Conservation (phyloP, 2,113 vertebrate genomes). For the Montifringilla adamsi region DNA sequence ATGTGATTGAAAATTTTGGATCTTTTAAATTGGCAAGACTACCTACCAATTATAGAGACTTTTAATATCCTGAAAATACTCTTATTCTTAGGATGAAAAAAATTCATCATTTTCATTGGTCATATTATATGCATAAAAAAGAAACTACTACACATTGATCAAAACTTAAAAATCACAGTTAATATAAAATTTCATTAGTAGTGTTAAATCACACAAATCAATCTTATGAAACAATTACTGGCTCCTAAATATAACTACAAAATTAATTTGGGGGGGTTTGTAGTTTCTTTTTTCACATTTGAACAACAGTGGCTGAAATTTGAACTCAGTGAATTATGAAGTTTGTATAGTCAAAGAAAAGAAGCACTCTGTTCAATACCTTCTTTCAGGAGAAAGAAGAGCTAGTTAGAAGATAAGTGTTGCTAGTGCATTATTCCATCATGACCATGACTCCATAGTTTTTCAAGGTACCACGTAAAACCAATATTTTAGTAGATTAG, state of each 20-base stretch:
- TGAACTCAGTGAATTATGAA: background rate
- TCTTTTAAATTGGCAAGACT: background rate
- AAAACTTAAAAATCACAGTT: background rate
- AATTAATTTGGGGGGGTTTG: accelerated
- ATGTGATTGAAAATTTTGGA: background rate
- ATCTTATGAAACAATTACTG: background rate
- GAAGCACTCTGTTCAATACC: background rate
- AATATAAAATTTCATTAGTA: background rate
- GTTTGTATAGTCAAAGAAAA: background rate
- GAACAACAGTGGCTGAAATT: background rate
- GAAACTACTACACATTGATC: background rate
- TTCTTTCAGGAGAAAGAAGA: background rate
- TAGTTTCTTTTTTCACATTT: background rate
- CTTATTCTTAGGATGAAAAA: background rate
- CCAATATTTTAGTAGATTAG: background rate
- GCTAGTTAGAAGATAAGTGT: background rate
- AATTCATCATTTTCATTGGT: background rate
- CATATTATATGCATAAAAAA: background rate
- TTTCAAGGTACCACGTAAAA: background rate
- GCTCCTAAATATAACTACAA: background rate
- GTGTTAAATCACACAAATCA: background rate
- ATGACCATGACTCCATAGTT: background rate
- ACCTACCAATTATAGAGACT: background rate
- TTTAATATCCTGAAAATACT: background rate
- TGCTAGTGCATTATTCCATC: background rate